Evolutionary conservation across 2,113 vertebrate genomes (phyloP).

Genomic region (Rhea americana): DNA sequence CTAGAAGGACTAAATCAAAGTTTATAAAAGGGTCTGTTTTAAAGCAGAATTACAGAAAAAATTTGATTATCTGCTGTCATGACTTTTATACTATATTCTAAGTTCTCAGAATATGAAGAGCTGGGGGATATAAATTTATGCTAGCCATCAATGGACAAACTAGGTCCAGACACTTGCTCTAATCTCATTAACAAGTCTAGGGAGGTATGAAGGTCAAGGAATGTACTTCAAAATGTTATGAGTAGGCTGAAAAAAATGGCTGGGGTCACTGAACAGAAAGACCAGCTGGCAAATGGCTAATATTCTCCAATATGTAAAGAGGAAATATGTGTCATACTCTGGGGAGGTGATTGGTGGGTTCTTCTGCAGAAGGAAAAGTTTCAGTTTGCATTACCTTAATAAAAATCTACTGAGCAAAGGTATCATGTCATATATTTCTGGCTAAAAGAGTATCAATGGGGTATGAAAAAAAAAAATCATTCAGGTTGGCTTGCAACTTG

Average conservation of each 20-base stretch:
- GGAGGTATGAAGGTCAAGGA: background rate
- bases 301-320: background rate
- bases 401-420: background rate
- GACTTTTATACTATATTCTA: background rate
- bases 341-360: background rate
- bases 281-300: background rate
- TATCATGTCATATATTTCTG: background rate
- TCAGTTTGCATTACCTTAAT: background rate
- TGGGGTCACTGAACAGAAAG: background rate
- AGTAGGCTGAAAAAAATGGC: background rate
- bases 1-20: background rate
- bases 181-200: background rate
- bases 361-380: background rate
- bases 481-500: background rate
- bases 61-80: background rate
- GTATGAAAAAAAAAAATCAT: background rate
- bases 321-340: background rate
- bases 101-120: background rate
- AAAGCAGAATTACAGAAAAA: background rate
- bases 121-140: fast-evolving
- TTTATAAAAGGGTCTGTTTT: background rate
- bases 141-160: background rate
- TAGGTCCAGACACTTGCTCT: background rate
- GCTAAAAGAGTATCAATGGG: background rate
- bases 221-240: background rate